Percentiles rank a stretch among this genome's conserved stretches.
These are phyloP conservation scores for Rousettus leschenaultii DNA, from an alignment of 2,113 vertebrate species.

Conservation along the genomic window DNA sequence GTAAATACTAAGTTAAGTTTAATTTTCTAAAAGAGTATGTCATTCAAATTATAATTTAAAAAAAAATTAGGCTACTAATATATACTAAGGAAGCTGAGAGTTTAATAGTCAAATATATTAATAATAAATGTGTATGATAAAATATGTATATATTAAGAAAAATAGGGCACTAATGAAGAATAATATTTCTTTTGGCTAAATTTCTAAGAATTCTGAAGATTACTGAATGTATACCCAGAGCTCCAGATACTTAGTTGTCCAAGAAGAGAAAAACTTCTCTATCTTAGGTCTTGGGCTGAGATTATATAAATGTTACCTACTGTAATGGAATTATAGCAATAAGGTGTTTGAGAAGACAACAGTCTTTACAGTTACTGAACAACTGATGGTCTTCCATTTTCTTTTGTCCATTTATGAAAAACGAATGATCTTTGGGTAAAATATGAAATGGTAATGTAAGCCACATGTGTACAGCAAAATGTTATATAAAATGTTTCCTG, in stretches of 20 bases:
- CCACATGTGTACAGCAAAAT: neutral
- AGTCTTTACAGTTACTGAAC: neutral
- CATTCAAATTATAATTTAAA: constrained; percentile 10
- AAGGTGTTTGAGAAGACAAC: neutral
- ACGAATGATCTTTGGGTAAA: neutral
- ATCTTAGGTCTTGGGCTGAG: neutral
- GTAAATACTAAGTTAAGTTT: neutral
- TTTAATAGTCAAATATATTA: neutral
- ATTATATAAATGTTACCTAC: neutral
- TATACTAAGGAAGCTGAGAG: neutral
- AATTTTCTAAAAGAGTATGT: neutral
- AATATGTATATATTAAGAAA: neutral
- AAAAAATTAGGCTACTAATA: neutral
- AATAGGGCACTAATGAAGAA: neutral
- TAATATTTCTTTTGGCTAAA: neutral
- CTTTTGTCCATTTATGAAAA: constrained; percentile 6
- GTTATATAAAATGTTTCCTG: neutral
- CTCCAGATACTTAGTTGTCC: neutral
- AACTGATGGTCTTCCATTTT: neutral
- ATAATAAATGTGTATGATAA: constrained; percentile 13
- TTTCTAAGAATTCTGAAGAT: neutral
- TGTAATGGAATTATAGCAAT: neutral
- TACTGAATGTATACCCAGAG: neutral
- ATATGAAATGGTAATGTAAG: neutral
- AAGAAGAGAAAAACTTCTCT: neutral